Percentiles rank a stretch among this genome's conserved stretches.
Conservation (phyloP, 2,113 vertebrate species). For the Thymallus thymallus region DNA sequence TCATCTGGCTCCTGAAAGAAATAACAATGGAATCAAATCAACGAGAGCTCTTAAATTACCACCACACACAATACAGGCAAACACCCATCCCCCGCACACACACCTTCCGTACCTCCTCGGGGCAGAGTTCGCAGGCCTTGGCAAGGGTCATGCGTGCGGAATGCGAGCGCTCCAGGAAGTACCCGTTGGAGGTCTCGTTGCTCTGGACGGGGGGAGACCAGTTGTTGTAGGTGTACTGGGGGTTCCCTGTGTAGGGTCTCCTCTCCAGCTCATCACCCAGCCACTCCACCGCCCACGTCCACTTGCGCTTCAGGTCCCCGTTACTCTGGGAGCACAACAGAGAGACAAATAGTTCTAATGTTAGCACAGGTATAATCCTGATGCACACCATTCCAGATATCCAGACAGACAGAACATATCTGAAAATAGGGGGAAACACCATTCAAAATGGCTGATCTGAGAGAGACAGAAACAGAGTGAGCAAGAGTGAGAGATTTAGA, state of each 20-base stretch:
- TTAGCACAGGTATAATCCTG: neutral
- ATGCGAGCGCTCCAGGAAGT: slow-evolving; percentile 90
- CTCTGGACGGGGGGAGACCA: slow-evolving; percentile 91
- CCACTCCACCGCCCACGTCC: slow-evolving; percentile 94
- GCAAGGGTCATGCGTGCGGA: slow-evolving; percentile 90
- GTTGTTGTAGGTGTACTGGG: slow-evolving; percentile 89
- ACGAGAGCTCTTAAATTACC: neutral
- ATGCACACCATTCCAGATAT: neutral
- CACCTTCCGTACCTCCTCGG: slow-evolving; percentile 80
- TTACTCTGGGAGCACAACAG: slow-evolving; percentile 76
- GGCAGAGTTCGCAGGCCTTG: slow-evolving; percentile 90
- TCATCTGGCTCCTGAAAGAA: slow-evolving; percentile 84
- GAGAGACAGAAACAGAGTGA: no score
- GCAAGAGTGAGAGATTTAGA: no score
- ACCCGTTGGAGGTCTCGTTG: slow-evolving; percentile 92
- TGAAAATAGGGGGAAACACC: neutral
- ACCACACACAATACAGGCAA: neutral
- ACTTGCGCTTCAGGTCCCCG: slow-evolving; percentile 89
- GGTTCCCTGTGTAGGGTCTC: slow-evolving; percentile 86
- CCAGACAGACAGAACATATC: neutral
- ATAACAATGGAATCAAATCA: neutral
- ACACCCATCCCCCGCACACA: neutral
- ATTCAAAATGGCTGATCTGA: no score
- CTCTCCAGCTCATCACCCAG: slow-evolving; percentile 89
- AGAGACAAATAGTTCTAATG: neutral